Base-by-base conservation (phyloP, 1,140 invertebrate genomes). In the Oedothorax gibbosus region DNA sequence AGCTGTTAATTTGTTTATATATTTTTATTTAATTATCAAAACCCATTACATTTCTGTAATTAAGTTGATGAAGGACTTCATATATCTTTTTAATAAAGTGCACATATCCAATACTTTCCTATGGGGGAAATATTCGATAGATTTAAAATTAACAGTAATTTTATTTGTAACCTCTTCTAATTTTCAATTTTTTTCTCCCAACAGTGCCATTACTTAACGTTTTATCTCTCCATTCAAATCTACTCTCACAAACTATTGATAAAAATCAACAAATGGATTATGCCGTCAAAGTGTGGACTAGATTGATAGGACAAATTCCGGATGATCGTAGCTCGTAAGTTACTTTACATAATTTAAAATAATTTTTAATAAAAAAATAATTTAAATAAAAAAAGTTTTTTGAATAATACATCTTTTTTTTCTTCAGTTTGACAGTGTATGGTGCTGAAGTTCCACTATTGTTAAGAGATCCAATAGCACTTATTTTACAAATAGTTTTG, bases 401-500 rank as follows among this genome's bases (percentile, higher is more conserved):
- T 71, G 10, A 49, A 12, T 2, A 49, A 66, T 66, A 49, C 56
- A 9, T 57, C 14, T 56, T 12, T 51, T 53, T 76, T 60, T 56
- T 35, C 87, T 87, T 79, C 62, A 90, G 89, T 87, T 82, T 90
- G 21, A 86, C 87, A 12, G 79, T 87, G 12, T 89, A 89, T 86
- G 91, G 92, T 86, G 91, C 92, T 77, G 93, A 95, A 90, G 95
- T 97, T 85, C 96, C 96, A 80, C 89, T 97, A 73, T 91, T 98
- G 81, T 91, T 98, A 65, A 92, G 93, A 86, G 97, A 99, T 92
- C 95, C 95, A 0, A 92, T 93, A 20, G 94, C 96, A 71, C 90
- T 98, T 77, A 91, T 99, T 0, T 92, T 97, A 87, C 96, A 98
- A 89, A 93, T 98, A 86, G 92, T 97, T 75, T 91, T 98, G 69